These are phyloP conservation scores for Mus pahari DNA, from an alignment of 2,113 vertebrate species.

Conservation along the genomic window DNA sequence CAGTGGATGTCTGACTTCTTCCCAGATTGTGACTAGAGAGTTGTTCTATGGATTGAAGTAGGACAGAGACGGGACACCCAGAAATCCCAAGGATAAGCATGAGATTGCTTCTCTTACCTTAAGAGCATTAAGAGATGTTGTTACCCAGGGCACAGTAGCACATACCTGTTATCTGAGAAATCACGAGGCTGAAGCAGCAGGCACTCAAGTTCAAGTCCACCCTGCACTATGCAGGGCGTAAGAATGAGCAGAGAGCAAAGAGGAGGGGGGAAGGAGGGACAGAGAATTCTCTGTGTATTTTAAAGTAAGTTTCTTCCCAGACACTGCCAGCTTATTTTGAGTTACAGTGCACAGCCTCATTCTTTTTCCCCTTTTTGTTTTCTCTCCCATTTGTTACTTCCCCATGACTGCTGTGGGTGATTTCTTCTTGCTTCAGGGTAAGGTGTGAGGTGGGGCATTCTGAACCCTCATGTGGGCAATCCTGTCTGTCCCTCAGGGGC, in stretches of 20 bases:
- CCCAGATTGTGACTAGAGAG: neutral
- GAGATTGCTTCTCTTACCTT: neutral
- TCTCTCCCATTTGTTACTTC: conserved; percentile 34
- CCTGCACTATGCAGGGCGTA: neutral
- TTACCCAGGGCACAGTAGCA: neutral
- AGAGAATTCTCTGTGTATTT: neutral
- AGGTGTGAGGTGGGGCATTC: neutral
- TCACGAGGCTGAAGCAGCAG: neutral
- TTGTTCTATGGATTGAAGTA: neutral
- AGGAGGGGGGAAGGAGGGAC: neutral
- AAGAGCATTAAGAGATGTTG: neutral
- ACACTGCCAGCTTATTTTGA: neutral
- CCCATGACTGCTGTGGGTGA: neutral
- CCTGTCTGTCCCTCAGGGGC: conserved; percentile 87
- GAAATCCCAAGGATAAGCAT: neutral
- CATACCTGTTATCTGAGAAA: neutral
- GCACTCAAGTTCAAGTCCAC: neutral
- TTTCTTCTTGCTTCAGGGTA: conserved; percentile 55
- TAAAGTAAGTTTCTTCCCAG: neutral
- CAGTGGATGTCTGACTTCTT: neutral
- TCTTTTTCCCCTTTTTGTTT: conserved; percentile 58
- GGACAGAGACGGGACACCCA: neutral
- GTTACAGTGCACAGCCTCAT: conserved; percentile 19
- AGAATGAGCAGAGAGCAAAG: neutral
- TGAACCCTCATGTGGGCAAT: neutral